Percentiles rank a stretch among this genome's conserved stretches.
These are phyloP conservation scores for Osmerus mordax DNA, from an alignment of 2,113 vertebrate species.

Conservation along the genomic window DNA sequence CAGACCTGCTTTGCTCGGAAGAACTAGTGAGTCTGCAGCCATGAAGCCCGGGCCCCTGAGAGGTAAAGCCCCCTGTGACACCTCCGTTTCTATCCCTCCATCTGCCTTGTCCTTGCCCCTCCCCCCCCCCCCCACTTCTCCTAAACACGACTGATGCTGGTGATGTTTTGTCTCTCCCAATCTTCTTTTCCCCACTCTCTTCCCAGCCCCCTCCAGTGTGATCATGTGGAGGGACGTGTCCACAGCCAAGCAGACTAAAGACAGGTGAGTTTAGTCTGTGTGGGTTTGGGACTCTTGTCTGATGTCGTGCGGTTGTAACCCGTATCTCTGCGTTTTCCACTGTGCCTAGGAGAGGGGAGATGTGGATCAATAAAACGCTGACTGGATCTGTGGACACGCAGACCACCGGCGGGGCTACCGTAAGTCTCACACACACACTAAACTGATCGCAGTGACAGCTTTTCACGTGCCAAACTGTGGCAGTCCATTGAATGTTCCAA, in stretches of 20 bases:
- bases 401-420: constrained; percentile 38
- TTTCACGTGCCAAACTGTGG: no score
- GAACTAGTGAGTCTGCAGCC: constrained; percentile 47
- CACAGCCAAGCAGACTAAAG: constrained; percentile 39
- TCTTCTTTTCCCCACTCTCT: neutral
- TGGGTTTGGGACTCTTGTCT: neutral
- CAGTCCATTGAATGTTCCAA: no score
- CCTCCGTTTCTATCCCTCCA: neutral
- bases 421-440: constrained; percentile 24
- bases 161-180: neutral
- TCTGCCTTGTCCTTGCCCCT: neutral
- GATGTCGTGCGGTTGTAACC: neutral
- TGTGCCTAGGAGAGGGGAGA: constrained; percentile 39
- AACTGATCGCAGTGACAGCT: neutral
- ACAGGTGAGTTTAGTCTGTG: constrained; percentile 55
- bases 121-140: no score
- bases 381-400: constrained; percentile 43
- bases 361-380: constrained; percentile 42
- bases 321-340: neutral
- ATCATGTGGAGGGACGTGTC: constrained; percentile 62
- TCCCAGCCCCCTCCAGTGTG: constrained; percentile 53
- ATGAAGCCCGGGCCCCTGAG: constrained; percentile 48
- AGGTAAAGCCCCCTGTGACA: constrained; percentile 39
- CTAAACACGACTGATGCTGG: neutral
- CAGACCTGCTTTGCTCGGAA: constrained; percentile 47